These are phyloP conservation scores for Neodiprion lecontei DNA, from an alignment of 1,140 invertebrate species.

Conservation along the genomic window DNA sequence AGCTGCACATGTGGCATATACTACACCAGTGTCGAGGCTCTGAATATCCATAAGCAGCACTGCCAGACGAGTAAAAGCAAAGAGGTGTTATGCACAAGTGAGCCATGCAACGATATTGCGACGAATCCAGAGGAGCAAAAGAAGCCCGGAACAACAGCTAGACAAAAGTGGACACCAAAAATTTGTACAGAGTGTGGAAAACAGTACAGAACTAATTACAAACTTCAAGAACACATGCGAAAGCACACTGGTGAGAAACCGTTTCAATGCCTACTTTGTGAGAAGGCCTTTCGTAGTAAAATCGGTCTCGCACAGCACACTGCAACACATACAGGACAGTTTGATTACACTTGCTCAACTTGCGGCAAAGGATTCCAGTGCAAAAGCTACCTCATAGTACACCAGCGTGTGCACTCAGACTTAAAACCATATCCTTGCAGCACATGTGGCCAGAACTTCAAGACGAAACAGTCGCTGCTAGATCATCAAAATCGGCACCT, in stretches of 20 bases:
- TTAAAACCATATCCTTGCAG: conserved; percentile 68
- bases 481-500: conserved; percentile 85
- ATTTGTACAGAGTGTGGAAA: conserved; percentile 66
- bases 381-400: conserved; percentile 74
- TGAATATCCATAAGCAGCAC: conserved; percentile 56
- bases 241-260: conserved; percentile 85
- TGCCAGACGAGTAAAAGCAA: conserved; percentile 44
- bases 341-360: conserved; percentile 71
- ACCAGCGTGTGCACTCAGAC: conserved; percentile 73
- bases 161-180: conserved; percentile 61
- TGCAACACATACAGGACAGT: conserved; percentile 71
- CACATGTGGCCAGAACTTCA: conserved; percentile 72
- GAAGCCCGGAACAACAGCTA: conserved; percentile 34
- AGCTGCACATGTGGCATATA: conserved; percentile 56
- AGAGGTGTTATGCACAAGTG: background rate
- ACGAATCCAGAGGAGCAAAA: conserved; percentile 38
- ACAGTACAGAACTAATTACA: conserved; percentile 68
- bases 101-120: conserved; percentile 29
- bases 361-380: conserved; percentile 78
- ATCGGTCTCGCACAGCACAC: conserved; percentile 74
- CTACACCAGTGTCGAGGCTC: conserved; percentile 58
- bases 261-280: conserved; percentile 78
- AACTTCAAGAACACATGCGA: conserved; percentile 79
- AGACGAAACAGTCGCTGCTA: conserved; percentile 75
- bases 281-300: conserved; percentile 75